These are phyloP conservation scores for Diaperis boleti DNA, from an alignment of 2,888 invertebrate genomes.

Conservation along the genomic window DNA sequence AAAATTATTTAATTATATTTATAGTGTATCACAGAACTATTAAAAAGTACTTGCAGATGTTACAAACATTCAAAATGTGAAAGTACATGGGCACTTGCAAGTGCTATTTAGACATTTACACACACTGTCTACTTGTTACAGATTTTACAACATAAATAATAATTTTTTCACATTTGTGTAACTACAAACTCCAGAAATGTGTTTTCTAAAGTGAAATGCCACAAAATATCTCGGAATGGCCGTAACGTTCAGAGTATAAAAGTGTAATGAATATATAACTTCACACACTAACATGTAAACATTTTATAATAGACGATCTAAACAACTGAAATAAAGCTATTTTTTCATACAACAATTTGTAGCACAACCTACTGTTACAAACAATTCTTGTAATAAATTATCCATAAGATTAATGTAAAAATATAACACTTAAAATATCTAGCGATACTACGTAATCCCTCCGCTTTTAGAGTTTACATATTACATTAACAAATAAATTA, in stretches of 20 bases:
- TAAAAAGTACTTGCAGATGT: slow-evolving; percentile 39
- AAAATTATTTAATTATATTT: slow-evolving; percentile 38
- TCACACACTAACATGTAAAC: slow-evolving; percentile 25
- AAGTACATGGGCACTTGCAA: slow-evolving; percentile 33
- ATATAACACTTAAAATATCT: background rate
- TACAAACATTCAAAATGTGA: slow-evolving; percentile 34
- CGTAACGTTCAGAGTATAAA: slow-evolving; percentile 28
- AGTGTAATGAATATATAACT: slow-evolving; percentile 27
- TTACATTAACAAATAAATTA: slow-evolving; percentile 1
- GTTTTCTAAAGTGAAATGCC: slow-evolving; percentile 23
- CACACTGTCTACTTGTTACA: slow-evolving; percentile 30
- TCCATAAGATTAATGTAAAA: background rate
- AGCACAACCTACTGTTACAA: slow-evolving; percentile 36
- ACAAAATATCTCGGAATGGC: slow-evolving; percentile 32
- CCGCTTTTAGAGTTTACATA: background rate
- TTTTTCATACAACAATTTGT: slow-evolving; percentile 2
- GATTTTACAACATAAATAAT: slow-evolving; percentile 26
- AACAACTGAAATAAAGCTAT: slow-evolving; percentile 5
- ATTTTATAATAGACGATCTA: slow-evolving; percentile 4
- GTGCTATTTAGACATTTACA: slow-evolving; percentile 34
- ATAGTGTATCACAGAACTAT: slow-evolving; percentile 48
- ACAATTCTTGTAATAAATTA: background rate
- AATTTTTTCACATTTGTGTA: slow-evolving; percentile 10
- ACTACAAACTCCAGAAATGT: slow-evolving; percentile 19
- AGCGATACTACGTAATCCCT: background rate